phyloP scores from a whole-genome alignment of 1,140 invertebrate species.

The Cyclina sinensis region DNA sequence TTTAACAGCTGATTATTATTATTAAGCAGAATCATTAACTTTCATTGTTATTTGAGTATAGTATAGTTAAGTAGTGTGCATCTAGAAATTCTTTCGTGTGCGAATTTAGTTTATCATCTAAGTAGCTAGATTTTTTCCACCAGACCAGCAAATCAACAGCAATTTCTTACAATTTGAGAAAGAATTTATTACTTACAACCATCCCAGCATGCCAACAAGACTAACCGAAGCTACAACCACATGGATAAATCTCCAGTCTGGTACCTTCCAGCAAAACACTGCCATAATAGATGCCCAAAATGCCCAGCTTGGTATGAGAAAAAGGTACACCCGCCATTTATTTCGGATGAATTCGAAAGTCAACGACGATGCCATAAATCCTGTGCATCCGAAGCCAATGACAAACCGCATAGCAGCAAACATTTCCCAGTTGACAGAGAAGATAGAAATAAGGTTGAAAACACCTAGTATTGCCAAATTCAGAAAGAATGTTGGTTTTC shows the following conservation, averaged over 20 bases:
- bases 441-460: constrained; percentile 49
- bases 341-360: constrained; percentile 71
- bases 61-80: too few species aligned
- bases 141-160: too few species aligned
- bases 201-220: constrained; percentile 88
- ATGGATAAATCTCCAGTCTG: constrained; percentile 88
- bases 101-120: too few species aligned
- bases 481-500: constrained; percentile 69
- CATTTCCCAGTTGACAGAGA: constrained; percentile 70
- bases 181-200: constrained; percentile 61
- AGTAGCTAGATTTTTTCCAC: too few species aligned
- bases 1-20: too few species aligned
- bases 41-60: too few species aligned
- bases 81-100: too few species aligned
- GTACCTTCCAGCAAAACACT: constrained; percentile 69
- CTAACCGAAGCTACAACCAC: constrained; percentile 91
- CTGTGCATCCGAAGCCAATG: constrained; percentile 44
- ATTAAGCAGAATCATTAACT: too few species aligned
- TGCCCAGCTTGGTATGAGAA: constrained; percentile 68
- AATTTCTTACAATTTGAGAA: too few species aligned
- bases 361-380: not conserved
- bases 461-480: constrained; percentile 53
- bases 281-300: constrained; percentile 67
- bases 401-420: constrained; percentile 70
- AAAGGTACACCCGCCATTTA: constrained; percentile 67